phyloP scores from a whole-genome alignment of 1,140 invertebrate genomes.

The Atta texana region DNA sequence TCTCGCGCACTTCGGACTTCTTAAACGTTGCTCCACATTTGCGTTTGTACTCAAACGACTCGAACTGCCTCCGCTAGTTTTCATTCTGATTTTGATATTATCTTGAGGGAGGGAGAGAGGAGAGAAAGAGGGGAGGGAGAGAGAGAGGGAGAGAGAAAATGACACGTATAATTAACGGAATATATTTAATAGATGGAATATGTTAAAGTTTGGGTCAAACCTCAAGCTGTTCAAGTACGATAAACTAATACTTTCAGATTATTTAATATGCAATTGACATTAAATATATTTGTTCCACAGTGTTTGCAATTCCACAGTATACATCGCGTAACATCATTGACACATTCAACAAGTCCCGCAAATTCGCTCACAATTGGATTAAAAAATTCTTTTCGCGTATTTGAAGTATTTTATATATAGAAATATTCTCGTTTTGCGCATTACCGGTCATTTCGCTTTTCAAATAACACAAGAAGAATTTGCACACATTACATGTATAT shows the following conservation, averaged over 20 bases:
- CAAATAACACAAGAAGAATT: neutral
- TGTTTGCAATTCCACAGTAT: neutral
- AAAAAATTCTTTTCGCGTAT: neutral
- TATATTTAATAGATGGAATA: neutral
- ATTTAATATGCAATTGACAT: neutral
- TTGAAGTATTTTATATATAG: neutral
- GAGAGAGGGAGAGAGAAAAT: neutral
- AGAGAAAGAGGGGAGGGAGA: neutral
- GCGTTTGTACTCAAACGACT: slow-evolving; percentile 38
- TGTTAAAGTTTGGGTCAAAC: neutral
- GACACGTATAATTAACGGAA: neutral
- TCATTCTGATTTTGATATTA: slow-evolving; percentile 52
- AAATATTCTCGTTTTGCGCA: neutral
- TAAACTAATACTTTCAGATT: neutral
- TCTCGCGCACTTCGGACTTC: slow-evolving; percentile 95
- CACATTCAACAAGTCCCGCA: neutral
- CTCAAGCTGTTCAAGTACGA: neutral
- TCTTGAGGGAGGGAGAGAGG: neutral
- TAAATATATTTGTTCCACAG: neutral
- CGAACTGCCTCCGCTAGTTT: slow-evolving; percentile 55
- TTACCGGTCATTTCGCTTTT: neutral
- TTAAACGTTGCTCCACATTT: slow-evolving; percentile 81
- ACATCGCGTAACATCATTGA: neutral
- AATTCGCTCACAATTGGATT: neutral
- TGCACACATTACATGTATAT: neutral